phyloP scores from a whole-genome alignment of 2,113 vertebrate species.

The Zeus faber region DNA sequence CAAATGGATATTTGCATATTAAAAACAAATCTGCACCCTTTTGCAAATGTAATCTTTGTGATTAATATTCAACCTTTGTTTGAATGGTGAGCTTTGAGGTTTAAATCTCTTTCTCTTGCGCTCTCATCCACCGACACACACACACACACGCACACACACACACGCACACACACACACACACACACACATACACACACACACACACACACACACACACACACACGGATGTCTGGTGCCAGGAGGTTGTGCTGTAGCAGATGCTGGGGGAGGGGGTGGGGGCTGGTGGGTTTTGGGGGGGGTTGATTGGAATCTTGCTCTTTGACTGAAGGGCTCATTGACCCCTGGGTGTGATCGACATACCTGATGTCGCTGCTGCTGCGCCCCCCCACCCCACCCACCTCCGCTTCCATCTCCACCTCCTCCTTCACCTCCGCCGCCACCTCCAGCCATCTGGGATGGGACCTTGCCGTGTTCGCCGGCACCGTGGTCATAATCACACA shows the following conservation, averaged over 20 bases:
- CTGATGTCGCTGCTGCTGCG: slow-evolving; percentile 25
- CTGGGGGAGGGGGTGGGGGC: background rate
- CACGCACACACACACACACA: slow-evolving; percentile 1
- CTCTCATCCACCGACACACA: background rate
- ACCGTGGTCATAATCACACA: too few species aligned
- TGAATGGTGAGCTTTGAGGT: background rate
- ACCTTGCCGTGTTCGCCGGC: slow-evolving; percentile 51
- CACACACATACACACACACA: background rate
- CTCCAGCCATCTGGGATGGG: background rate
- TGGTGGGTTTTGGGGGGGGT: background rate
- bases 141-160: slow-evolving; percentile 3
- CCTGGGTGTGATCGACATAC: slow-evolving; percentile 46
- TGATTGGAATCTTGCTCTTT: slow-evolving; percentile 27
- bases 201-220: background rate
- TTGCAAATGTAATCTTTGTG: too few species aligned
- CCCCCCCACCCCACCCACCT: too few species aligned
- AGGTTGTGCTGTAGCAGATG: background rate
- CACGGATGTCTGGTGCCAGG: background rate
- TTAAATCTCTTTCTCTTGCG: background rate
- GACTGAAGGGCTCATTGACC: slow-evolving; percentile 38
- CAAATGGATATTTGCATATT: slow-evolving; percentile 30
- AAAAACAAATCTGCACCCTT: background rate
- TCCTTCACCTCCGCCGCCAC: too few species aligned
- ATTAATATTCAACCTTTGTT: slow-evolving; percentile 28
- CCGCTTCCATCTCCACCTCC: too few species aligned